phyloP scores from a whole-genome alignment of 2,113 vertebrate species.

The Ploceus nigricollis region DNA sequence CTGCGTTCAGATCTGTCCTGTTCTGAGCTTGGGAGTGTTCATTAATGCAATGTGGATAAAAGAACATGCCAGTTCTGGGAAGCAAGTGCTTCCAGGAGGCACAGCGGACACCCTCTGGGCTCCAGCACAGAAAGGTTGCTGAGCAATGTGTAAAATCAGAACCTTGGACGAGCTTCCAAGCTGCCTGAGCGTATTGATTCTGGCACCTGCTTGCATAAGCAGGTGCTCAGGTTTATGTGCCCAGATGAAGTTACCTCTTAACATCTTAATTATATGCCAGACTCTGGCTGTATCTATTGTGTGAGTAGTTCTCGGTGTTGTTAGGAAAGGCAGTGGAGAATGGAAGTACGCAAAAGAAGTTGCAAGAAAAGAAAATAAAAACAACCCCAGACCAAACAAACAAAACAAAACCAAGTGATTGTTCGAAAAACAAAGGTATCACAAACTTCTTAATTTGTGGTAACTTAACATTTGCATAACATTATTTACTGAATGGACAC shows the following conservation, averaged over 20 bases:
- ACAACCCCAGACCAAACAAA: background rate
- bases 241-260: conserved; percentile 26
- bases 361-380: background rate
- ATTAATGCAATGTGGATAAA: background rate
- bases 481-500: background rate
- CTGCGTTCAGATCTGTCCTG: background rate
- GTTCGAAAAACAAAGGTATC: background rate
- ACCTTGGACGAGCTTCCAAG: background rate
- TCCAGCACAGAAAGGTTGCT: background rate
- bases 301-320: background rate
- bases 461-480: background rate
- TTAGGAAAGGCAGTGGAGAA: background rate
- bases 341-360: background rate
- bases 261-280: conserved; percentile 22
- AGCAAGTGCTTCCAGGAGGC: background rate
- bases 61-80: background rate
- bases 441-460: background rate
- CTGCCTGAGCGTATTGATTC: background rate
- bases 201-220: background rate
- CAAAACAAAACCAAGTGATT: background rate
- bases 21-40: background rate
- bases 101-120: background rate
- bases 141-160: background rate
- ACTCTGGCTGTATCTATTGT: background rate
- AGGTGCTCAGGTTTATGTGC: conserved; percentile 21